Evolutionary conservation across 35 echinoderm and acorn worm genomes (phyloP).

Genomic region (Apostichopus californicus): DNA sequence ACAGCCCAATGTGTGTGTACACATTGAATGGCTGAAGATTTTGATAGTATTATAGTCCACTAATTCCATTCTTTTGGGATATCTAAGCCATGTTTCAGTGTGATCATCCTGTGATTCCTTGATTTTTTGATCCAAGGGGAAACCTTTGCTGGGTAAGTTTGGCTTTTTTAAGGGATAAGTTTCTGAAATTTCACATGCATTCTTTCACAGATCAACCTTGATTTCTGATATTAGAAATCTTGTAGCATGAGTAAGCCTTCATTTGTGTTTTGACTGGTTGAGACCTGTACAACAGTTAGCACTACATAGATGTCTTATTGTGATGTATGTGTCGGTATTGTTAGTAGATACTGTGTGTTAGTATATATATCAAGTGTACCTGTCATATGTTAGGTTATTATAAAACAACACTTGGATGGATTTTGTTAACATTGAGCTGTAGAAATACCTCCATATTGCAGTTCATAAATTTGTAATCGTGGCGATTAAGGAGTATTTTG

Average conservation of each 20-base stretch:
- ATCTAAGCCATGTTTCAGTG: conserved; percentile 19
- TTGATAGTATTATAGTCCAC: conserved; percentile 13
- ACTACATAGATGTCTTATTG: background rate
- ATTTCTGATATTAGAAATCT: conserved; percentile 10
- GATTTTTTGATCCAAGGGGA: conserved; percentile 17
- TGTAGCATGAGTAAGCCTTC: background rate
- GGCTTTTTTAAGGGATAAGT: background rate
- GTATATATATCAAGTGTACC: background rate
- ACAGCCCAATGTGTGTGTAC: conserved; percentile 20
- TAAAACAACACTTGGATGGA: too few relatives aligned
- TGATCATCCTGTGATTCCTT: conserved; percentile 26
- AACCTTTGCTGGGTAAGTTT: conserved; percentile 31
- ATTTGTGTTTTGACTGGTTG: conserved; percentile 19
- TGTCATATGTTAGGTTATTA: background rate
- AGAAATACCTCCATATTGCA: too few relatives aligned
- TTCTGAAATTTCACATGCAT: background rate
- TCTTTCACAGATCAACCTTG: conserved; percentile 17
- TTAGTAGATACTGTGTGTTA: background rate
- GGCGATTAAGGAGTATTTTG: too few relatives aligned
- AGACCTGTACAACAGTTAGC: background rate
- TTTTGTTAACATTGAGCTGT: too few relatives aligned
- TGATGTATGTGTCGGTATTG: background rate
- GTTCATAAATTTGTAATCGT: too few relatives aligned
- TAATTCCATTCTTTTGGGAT: conserved; percentile 35
- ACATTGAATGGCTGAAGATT: background rate